Base-by-base conservation (phyloP, 2,888 invertebrate genomes). In the Tridacna crocea region DNA sequence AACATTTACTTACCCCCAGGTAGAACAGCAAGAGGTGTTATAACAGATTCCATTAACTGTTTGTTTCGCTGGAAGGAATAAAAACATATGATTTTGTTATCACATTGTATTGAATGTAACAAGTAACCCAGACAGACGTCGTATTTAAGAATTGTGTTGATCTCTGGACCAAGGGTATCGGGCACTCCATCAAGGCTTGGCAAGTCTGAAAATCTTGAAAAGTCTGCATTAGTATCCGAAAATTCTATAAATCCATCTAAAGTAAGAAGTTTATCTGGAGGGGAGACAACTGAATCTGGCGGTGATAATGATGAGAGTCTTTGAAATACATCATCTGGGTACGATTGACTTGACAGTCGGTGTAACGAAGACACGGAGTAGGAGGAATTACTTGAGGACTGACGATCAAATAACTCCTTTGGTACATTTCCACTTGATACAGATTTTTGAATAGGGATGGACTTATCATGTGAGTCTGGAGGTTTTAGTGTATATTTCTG, bases 1-100 rank as follows among this genome's bases (percentile, higher is more conserved):
- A 4, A 36, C 36, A 36, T 36, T 36, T 55, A 78, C 89, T 87
- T 77, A 89, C 89, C 84, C 47, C 87, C 83, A 22, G 88, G 87
- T 46, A 89, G 65, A 65, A 86, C 78, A 68, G 85, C 87, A 70
- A 91, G 80, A 22, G 92, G 92, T n/a, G 92, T 92, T 17, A 93
- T 88, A 24, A 97, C 95, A 91, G 96, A 96, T 94, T 96, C 96
- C 96, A 97, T 96, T 92, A 96, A 95, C 94, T 96, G 96, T 94
- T 96, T 96, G 94, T 97, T 97, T 95, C 96, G 96, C 97, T 97
- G 96, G 84, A 96, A 96, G 47, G 80, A 85, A 83, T 82, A 87
- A 75, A 85, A 82, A 83, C 88, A 88, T n/a, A 87, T 75, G 22
- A 76, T 68, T 79, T 78, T 80, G 55, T 85, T 84, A 87, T 87